Evolutionary conservation across 2,888 invertebrate species (phyloP), one percentile per base, ranked within the genome.

Genomic region (Temnothorax ravouxi): DNA sequence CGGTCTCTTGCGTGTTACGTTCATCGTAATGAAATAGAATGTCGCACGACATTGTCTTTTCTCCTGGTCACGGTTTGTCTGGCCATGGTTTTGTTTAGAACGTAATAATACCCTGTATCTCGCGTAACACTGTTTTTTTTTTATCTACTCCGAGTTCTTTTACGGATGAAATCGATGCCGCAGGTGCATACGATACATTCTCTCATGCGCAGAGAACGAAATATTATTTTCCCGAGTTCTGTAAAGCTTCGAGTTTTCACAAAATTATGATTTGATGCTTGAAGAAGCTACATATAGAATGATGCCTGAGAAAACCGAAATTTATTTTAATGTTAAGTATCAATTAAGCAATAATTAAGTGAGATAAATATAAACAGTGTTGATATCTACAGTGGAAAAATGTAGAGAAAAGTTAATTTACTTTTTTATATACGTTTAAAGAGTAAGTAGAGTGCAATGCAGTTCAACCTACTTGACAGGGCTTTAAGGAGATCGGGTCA

Each of bases 21-120:
- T 47, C 21, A 44, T 18, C 64, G 74, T 77, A 82, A 87, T 81
- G 74, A 84, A 87, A 84, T 69, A 47, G 29, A 62, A 87, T 56
- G 52, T 56, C 72, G 25, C 25, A 64, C 25, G 52, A 64, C 38
- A 54, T 41, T 56, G 25, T 75, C 13, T 38, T 38, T 66, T 66
- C 80, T 41, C n/a, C 41, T 41, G 41, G 56, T 71, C 54, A 79
- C 47, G 29, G 18, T 61, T 61, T 67, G 69, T 64, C 11, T 38
- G 13, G 47, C 80, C 71, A 80, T 64, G 50, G 44, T 66, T 72
- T 66, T 56, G 72, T 84, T 84, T 84, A 76, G 52, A 76, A 9
- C 34, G 18, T 25, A 11, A 50, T 47, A 50, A 67, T 50, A 59
- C 29, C 3, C 29, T 29, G 29, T 29, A 29, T 29, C 29, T 3